Evolutionary conservation across 2,888 invertebrate genomes (phyloP).

Genomic region (Empis stercorea): DNA sequence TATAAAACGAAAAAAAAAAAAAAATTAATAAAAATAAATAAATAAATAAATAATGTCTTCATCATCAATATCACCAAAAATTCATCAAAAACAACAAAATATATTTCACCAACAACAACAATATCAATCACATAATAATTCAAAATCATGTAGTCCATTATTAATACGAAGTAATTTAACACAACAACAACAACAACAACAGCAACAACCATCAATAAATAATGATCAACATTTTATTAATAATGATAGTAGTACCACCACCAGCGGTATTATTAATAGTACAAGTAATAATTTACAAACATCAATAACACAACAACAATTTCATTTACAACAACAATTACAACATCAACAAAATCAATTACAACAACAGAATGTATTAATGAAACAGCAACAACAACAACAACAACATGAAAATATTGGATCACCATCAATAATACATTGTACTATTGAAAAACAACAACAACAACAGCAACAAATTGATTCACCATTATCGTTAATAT

Average conservation of each 20-base stretch:
- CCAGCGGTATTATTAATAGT: slow-evolving; percentile 5
- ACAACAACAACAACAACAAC: background rate
- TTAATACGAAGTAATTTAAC: background rate
- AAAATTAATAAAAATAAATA: too few species aligned
- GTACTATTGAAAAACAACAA: slow-evolving; percentile 1
- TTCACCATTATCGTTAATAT: background rate
- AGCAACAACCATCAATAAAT: background rate
- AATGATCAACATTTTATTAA: background rate
- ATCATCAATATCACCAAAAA: too few species aligned
- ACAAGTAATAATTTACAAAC: slow-evolving; percentile 9
- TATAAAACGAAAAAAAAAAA: too few species aligned
- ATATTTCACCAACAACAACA: background rate
- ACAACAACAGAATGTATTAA: slow-evolving; percentile 3
- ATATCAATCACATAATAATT: background rate
- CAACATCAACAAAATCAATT: slow-evolving; percentile 2
- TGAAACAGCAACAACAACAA: slow-evolving; percentile 1
- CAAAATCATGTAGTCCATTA: too few species aligned
- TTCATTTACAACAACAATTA: background rate
- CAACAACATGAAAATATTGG: slow-evolving; percentile 1
- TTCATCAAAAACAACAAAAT: background rate
- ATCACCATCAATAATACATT: background rate
- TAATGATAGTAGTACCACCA: background rate
- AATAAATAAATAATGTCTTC: too few species aligned
- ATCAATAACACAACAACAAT: background rate
- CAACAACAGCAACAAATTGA: slow-evolving; percentile 1